These are phyloP conservation scores for Margaritifera margaritifera DNA, from an alignment of 2,888 invertebrate genomes.

Conservation along the genomic window DNA sequence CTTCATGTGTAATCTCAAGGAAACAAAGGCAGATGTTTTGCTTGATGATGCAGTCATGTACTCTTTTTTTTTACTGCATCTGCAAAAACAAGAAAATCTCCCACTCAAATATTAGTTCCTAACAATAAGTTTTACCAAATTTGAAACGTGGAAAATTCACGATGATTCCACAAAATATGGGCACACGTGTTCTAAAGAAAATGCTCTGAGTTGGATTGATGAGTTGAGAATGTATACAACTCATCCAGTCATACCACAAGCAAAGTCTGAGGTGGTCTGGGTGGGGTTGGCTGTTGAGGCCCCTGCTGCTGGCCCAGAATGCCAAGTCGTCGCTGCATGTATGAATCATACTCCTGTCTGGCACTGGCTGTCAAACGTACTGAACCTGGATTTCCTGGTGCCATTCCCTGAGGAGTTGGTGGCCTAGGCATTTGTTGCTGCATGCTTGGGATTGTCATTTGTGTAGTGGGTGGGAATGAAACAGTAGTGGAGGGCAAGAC, in stretches of 20 bases:
- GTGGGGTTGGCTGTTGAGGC: conserved; percentile 31
- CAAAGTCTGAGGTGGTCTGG: conserved; percentile 15
- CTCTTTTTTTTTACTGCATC: too few species aligned
- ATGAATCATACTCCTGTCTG: conserved; percentile 69
- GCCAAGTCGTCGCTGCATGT: conserved; percentile 67
- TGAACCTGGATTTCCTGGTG: conserved; percentile 35
- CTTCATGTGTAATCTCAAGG: too few species aligned
- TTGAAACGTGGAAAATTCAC: background rate
- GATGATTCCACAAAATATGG: too few species aligned
- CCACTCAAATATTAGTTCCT: too few species aligned
- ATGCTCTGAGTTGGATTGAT: too few species aligned
- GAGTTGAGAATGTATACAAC: too few species aligned
- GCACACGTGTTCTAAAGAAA: too few species aligned
- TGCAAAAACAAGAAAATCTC: too few species aligned
- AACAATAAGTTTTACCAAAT: too few species aligned
- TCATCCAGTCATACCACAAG: background rate
- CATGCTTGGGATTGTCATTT: conserved; percentile 21
- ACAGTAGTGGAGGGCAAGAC: background rate
- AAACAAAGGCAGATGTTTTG: too few species aligned
- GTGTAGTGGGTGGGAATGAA: too few species aligned
- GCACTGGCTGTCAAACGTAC: conserved; percentile 43
- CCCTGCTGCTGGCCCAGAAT: conserved; percentile 42
- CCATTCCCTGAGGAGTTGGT: conserved; percentile 11
- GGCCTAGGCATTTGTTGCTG: conserved; percentile 33
- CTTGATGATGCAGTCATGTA: too few species aligned